phyloP scores from a whole-genome alignment of 2,888 invertebrate genomes.

The Heterodera filipjevi region DNA sequence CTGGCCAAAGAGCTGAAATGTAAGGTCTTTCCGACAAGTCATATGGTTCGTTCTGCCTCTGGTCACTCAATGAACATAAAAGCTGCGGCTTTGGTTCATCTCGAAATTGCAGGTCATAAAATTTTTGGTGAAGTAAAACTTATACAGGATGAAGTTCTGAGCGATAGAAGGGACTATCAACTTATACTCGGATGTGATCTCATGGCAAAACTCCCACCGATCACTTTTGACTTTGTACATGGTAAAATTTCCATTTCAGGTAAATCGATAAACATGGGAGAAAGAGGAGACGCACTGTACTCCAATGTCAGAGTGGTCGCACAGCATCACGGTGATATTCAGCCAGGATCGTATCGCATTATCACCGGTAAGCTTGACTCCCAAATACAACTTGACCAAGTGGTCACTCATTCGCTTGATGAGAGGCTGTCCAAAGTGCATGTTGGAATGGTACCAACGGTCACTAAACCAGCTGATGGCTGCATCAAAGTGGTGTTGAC shows the following conservation, averaged over 20 bases:
- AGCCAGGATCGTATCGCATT: background rate
- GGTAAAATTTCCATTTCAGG: background rate
- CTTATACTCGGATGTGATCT: constrained; percentile 21
- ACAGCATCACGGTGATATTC: background rate
- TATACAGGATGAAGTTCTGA: background rate
- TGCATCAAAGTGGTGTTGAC: background rate
- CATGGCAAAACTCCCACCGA: constrained; percentile 4
- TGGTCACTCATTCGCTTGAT: background rate
- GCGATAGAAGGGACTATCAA: background rate
- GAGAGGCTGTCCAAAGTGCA: background rate
- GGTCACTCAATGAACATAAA: constrained; percentile 7
- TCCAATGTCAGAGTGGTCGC: background rate
- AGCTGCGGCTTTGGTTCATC: background rate
- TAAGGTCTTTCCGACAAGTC: background rate
- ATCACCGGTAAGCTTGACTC: constrained; percentile 1
- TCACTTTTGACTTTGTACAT: constrained; percentile 1
- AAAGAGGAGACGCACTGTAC: background rate
- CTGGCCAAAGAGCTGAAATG: background rate
- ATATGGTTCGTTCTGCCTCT: background rate
- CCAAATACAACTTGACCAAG: background rate
- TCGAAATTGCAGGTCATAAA: constrained; percentile 11
- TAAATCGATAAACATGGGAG: background rate
- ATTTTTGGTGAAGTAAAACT: background rate
- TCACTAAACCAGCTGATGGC: background rate
- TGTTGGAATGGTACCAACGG: background rate